Evolutionary conservation across 2,113 vertebrate species (phyloP), one percentile per base, ranked within the genome.

Genomic region (Cairina moschata): DNA sequence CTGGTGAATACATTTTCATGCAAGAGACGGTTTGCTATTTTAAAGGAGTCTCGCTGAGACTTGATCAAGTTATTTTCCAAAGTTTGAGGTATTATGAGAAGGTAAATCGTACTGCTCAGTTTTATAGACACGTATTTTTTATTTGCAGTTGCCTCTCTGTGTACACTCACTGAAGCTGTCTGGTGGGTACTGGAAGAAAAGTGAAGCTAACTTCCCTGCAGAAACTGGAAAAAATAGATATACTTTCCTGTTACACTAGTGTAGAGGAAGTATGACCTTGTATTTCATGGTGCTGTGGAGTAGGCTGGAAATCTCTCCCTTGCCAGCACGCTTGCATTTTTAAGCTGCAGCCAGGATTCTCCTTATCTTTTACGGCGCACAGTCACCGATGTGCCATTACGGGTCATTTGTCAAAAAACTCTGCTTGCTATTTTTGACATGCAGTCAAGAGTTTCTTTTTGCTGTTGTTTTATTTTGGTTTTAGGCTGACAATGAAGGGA

Each of bases 11-110:
- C 55, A 91, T 96, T 96, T 95, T 94, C 83, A 84, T 94, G 86
- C 88, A 89, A 93, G 86, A 95, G 80, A 95, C 62, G 66, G 80
- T 88, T 96, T 93, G 93, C 91, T 89, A 26, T 92, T 95, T 96
- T 92, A 94, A 91, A 96, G 46, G 88, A 79, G 80, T 91, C 74
- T 95, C 86, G 69, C 32, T 93, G 95, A 95, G 88, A 91, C 74
- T 91, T 93, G 88, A 95, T 96, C 94, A 90, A 96, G 95, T 96
- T 96, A 96, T 97, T 97, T 95, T 93, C 91, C 74, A 91, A 96
- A 97, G 93, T 97, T 96, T 94, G 20, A 97, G 93, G 79, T 95
- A 95, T 91, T 95, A 95, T 96, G 95, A 92, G 63, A 73, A 29
- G 72, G 81, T 76, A 92, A 95, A 84, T 93, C 74, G 80, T 78